These are phyloP conservation scores for Acrossocheilus wenchowensis DNA, from an alignment of 2,797 vertebrate genomes.

Conservation along the genomic window DNA sequence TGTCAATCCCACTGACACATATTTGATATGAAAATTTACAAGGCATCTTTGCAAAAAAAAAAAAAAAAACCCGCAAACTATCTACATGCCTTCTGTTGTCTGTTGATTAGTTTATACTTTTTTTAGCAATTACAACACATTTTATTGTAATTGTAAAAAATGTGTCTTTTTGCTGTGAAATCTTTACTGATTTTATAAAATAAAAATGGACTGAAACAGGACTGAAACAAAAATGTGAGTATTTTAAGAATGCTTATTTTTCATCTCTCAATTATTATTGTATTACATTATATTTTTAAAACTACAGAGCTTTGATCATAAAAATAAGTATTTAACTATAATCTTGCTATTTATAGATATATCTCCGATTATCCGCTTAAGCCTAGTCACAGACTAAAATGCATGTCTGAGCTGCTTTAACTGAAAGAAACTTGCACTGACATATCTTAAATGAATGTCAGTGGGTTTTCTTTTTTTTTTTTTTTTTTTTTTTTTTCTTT, in stretches of 20 bases:
- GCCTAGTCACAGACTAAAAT: too few relatives aligned
- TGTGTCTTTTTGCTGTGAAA: not conserved
- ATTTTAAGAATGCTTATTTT: not conserved
- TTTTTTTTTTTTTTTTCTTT: fast-evolving
- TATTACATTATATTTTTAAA: not conserved
- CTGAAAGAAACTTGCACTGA: too few relatives aligned
- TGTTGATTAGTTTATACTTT: not conserved
- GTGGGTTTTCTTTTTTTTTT: too few relatives aligned
- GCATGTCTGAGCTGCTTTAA: too few relatives aligned
- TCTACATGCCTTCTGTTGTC: not conserved
- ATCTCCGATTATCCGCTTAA: too few relatives aligned
- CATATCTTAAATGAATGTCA: not conserved
- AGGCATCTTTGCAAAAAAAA: not conserved
- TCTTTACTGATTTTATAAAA: not conserved
- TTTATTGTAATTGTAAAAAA: not conserved
- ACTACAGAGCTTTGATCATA: not conserved
- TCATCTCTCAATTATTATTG: not conserved
- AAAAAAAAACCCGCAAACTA: too few relatives aligned
- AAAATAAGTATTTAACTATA: not conserved
- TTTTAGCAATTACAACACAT: not conserved
- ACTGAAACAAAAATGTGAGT: not conserved
- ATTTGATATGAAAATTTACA: not conserved
- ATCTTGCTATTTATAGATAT: not conserved
- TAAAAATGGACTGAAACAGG: not conserved
- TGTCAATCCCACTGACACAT: not conserved